A percentile compares a stretch with the other conserved stretches of the same genome.
Conservation (phyloP, 1,140 invertebrate genomes). For the Drosophila neocordata region DNA sequence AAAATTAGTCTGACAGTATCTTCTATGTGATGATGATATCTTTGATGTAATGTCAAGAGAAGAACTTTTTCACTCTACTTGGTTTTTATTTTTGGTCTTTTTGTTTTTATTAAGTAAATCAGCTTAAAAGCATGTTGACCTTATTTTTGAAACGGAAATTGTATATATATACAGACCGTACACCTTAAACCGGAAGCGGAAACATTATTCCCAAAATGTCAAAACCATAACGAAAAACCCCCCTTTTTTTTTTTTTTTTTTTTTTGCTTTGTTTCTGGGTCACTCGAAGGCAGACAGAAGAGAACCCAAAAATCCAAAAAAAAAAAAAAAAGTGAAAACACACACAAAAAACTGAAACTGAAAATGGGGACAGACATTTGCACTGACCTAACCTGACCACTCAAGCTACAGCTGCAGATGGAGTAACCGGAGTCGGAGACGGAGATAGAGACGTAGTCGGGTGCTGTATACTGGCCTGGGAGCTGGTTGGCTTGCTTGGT, state of each 20-base stretch:
- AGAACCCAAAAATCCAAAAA: constrained; percentile 15
- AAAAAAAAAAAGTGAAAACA: not conserved
- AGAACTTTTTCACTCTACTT: constrained; percentile 5
- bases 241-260: constrained; percentile 47
- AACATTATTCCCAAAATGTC: constrained; percentile 81
- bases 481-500: not conserved
- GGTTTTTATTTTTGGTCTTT: constrained; percentile 18
- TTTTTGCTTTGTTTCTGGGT: constrained; percentile 62
- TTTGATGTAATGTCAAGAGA: constrained; percentile 61
- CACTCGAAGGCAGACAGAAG: constrained; percentile 39
- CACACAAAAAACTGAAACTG: constrained; percentile 33
- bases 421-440: not conserved
- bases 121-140: constrained; percentile 64
- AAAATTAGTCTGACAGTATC: constrained; percentile 77
- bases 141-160: constrained; percentile 67
- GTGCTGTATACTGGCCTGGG: constrained; percentile 9
- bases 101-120: constrained; percentile 53
- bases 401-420: constrained; percentile 12
- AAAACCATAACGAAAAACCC: constrained; percentile 78
- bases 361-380: constrained; percentile 11
- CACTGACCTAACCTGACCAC: constrained; percentile 13
- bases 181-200: constrained; percentile 79
- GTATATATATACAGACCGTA: constrained; percentile 49
- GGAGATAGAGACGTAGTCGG: not conserved
- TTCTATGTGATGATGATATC: constrained; percentile 39